A percentile compares a stretch with the other conserved stretches of the same genome.
phyloP scores from a whole-genome alignment of 2,797 vertebrate species.

The Pelodytes ibericus region DNA sequence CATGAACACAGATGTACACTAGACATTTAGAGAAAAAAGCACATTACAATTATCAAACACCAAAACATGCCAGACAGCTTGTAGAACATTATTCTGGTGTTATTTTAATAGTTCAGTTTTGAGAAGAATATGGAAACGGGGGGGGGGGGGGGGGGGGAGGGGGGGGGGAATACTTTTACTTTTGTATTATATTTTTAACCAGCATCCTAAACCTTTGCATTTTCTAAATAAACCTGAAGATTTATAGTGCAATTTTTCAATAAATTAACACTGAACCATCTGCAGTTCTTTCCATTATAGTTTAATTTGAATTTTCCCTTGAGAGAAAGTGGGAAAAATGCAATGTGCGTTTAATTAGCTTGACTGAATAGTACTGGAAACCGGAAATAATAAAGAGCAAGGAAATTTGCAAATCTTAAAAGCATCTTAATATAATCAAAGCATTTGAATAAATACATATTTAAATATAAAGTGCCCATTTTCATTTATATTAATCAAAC shows the following conservation, averaged over 20 bases:
- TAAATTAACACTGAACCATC: not conserved
- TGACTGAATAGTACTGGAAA: not conserved
- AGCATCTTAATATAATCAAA: too few relatives aligned
- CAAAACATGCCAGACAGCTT: constrained; percentile 18
- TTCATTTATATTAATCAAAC: too few relatives aligned
- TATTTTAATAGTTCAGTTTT: constrained; percentile 5
- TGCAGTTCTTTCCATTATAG: constrained; percentile 12
- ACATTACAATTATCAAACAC: constrained; percentile 15
- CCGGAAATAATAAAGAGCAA: too few relatives aligned
- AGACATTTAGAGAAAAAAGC: constrained; percentile 20
- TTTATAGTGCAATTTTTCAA: fast-evolving
- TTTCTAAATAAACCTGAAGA: constrained; percentile 22
- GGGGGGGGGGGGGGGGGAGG: too few relatives aligned
- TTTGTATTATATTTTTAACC: not conserved
- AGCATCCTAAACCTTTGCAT: constrained; percentile 16
- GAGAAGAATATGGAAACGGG: constrained; percentile 18
- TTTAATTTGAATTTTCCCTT: constrained; percentile 15
- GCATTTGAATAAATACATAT: too few relatives aligned
- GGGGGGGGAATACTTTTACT: too few relatives aligned
- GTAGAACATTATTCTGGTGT: constrained; percentile 3
- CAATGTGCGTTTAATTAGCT: constrained; percentile 18
- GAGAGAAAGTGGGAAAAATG: constrained; percentile 4
- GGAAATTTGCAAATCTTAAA: too few relatives aligned
- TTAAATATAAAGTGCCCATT: too few relatives aligned
- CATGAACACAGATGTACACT: constrained; percentile 12